phyloP scores from a whole-genome alignment of 2,888 invertebrate genomes.

The Aproaerema taeniolella region DNA sequence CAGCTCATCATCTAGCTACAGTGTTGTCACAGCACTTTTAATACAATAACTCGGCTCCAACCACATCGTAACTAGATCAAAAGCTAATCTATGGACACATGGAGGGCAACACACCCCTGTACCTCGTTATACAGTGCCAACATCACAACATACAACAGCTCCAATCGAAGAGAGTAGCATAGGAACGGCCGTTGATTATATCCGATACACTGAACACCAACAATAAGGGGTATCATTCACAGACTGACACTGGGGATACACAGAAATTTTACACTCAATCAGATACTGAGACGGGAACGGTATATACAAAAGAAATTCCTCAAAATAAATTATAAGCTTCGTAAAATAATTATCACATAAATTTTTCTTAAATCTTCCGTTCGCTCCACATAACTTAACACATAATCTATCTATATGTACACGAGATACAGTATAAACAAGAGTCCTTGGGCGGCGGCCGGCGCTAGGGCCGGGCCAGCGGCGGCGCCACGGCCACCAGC shows the following conservation, averaged over 20 bases:
- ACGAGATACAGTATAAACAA: slow-evolving; percentile 50
- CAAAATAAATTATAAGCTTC: slow-evolving; percentile 75
- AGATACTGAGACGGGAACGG: slow-evolving; percentile 39
- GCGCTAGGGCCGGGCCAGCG: slow-evolving; percentile 33
- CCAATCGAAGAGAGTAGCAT: slow-evolving; percentile 65
- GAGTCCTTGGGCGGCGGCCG: slow-evolving; percentile 18
- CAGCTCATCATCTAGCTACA: not conserved
- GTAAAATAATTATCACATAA: slow-evolving; percentile 77
- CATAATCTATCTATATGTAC: slow-evolving; percentile 67
- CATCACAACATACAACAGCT: slow-evolving; percentile 64
- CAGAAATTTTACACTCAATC: slow-evolving; percentile 45
- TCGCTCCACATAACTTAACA: slow-evolving; percentile 67
- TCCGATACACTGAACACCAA: slow-evolving; percentile 47
- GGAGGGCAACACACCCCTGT: slow-evolving; percentile 32
- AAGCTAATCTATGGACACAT: slow-evolving; percentile 21
- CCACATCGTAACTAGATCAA: not conserved
- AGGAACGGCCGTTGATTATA: slow-evolving; percentile 51
- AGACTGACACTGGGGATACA: slow-evolving; percentile 42
- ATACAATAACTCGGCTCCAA: not conserved
- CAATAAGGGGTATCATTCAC: slow-evolving; percentile 54
- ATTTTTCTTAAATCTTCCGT: slow-evolving; percentile 65
- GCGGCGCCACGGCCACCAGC: slow-evolving; percentile 66
- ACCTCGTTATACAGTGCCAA: slow-evolving; percentile 52
- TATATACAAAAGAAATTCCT: slow-evolving; percentile 73
- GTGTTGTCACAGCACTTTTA: not conserved